These are phyloP conservation scores for Albula goreensis DNA, from an alignment of 2,113 vertebrate genomes.

Conservation along the genomic window DNA sequence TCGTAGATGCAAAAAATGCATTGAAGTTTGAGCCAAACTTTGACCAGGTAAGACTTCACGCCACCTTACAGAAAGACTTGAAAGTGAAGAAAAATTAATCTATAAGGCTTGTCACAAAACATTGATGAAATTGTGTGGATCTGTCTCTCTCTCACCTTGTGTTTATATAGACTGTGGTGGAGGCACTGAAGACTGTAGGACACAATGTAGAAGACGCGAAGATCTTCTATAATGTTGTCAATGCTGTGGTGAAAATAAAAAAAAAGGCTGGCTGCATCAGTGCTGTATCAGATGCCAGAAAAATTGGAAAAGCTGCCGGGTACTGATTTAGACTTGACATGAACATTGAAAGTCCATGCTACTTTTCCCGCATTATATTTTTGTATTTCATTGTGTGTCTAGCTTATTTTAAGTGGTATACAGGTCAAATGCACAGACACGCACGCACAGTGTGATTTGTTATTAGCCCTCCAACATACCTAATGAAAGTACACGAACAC, in stretches of 20 bases:
- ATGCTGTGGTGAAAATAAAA: constrained; percentile 74
- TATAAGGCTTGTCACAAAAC: not conserved
- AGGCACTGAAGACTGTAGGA: constrained; percentile 59
- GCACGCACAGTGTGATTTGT: no score
- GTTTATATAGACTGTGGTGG: constrained; percentile 59
- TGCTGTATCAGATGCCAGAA: constrained; percentile 80
- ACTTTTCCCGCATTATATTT: not conserved
- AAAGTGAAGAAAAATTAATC: not conserved
- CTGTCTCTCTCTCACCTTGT: constrained; percentile 8
- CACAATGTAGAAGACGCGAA: constrained; percentile 37
- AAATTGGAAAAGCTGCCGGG: constrained; percentile 75
- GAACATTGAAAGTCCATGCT: not conserved
- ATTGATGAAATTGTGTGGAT: not conserved
- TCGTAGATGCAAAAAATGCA: constrained; percentile 30
- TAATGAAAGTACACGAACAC: no score
- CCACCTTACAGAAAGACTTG: not conserved
- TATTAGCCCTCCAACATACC: no score
- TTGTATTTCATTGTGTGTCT: no score
- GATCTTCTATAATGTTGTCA: constrained; percentile 73
- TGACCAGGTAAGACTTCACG: constrained; percentile 55
- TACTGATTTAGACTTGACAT: constrained; percentile 63
- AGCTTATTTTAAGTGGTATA: no score
- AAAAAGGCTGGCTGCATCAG: constrained; percentile 70
- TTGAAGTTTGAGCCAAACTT: constrained; percentile 67
- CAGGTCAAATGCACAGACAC: no score